phyloP scores from a whole-genome alignment of 92 coral and sea anemone genomes.

The Palythoa heliodiscus region DNA sequence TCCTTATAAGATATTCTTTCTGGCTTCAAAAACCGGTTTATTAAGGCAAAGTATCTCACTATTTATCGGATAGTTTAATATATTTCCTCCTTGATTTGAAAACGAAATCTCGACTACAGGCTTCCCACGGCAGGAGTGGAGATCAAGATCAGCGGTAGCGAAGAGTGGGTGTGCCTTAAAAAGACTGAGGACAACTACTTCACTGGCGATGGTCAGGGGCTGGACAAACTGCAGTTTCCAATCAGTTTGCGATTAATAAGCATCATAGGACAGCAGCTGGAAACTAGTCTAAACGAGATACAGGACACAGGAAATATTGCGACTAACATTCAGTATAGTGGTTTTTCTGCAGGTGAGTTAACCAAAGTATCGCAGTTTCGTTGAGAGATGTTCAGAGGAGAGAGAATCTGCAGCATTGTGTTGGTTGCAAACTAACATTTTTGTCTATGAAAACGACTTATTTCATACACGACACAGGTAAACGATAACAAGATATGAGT shows the following conservation, averaged over 20 bases:
- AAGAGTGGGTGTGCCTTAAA: conserved; percentile 63
- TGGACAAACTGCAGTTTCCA: conserved; percentile 69
- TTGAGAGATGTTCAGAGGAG: not conserved
- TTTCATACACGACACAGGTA: too few species aligned
- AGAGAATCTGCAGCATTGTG: too few species aligned
- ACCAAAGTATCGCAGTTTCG: not conserved
- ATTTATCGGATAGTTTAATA: not conserved
- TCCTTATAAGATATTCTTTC: not conserved
- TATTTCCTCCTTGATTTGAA: not conserved
- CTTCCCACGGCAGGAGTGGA: conserved; percentile 79
- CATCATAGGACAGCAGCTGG: conserved; percentile 74
- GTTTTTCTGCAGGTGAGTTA: conserved; percentile 62
- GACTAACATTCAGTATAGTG: conserved; percentile 70
- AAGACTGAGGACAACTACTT: conserved; percentile 72
- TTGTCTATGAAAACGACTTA: too few species aligned
- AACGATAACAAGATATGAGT: too few species aligned
- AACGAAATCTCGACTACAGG: conserved; percentile 30
- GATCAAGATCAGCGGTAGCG: conserved; percentile 49
- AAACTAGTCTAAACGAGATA: conserved; percentile 54
- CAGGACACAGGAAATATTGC: conserved; percentile 60
- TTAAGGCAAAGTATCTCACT: too few species aligned
- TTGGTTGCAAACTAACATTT: too few species aligned
- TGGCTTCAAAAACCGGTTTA: too few species aligned
- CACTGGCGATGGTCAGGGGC: conserved; percentile 41
- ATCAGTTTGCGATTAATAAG: conserved; percentile 75